These are phyloP conservation scores for Anthopleura sola DNA, from an alignment of 64 coral and sea anemone genomes.

Conservation along the genomic window DNA sequence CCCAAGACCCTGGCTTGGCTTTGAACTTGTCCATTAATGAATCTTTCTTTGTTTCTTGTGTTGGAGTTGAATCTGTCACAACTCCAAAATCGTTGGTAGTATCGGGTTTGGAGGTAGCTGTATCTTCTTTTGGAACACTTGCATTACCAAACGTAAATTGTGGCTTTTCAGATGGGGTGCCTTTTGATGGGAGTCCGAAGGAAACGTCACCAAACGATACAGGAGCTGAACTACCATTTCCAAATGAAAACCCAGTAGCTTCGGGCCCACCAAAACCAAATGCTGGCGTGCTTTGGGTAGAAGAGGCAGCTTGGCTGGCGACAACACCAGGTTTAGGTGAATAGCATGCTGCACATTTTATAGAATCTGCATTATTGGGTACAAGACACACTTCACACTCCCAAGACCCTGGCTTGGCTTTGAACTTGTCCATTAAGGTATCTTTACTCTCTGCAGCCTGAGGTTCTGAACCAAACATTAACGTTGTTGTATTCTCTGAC, in stretches of 20 bases:
- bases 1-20: slow-evolving; percentile 31
- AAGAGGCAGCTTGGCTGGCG: too few relatives aligned
- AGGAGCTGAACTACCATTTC: neutral
- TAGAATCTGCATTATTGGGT: slow-evolving; percentile 35
- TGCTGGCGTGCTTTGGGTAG: neutral
- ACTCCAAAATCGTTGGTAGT: neutral
- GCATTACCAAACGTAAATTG: slow-evolving; percentile 1
- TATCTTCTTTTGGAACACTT: neutral
- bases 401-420: slow-evolving; percentile 58
- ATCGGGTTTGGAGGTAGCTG: neutral
- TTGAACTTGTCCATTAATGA: slow-evolving; percentile 32
- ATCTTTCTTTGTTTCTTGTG: slow-evolving; percentile 8
- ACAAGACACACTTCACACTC: slow-evolving; percentile 67
- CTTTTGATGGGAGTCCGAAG: neutral
- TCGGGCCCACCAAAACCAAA: neutral
- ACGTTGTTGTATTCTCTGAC: too few relatives aligned
- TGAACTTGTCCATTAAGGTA: slow-evolving; percentile 42
- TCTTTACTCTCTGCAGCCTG: too few relatives aligned
- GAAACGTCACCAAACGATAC: neutral
- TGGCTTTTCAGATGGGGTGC: neutral
- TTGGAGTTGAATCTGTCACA: neutral
- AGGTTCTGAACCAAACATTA: too few relatives aligned
- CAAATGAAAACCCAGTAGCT: slow-evolving; percentile 12
- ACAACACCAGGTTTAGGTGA: slow-evolving; percentile 14
- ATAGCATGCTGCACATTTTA: slow-evolving; percentile 49